Base-by-base conservation (phyloP, 2,888 invertebrate genomes). In the Drosophila niveifrons region DNA sequence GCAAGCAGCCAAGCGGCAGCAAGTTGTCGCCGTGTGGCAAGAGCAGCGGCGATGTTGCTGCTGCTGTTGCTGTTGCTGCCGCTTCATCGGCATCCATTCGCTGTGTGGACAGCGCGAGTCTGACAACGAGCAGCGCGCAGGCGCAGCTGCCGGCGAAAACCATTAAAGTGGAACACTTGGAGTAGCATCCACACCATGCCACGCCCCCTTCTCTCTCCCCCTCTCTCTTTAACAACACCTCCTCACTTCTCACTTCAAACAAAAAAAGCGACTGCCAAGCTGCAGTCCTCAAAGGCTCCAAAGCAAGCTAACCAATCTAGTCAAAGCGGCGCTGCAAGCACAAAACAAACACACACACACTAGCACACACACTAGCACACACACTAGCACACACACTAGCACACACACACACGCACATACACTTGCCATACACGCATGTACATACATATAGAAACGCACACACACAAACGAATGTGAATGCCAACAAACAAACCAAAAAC, bases 91-190 rank as follows among this genome's bases (percentile, higher is more conserved):
- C 86, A 62, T 59, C 70, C 68, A 88, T 90, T 69, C 87, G 90
- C 59, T 89, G 90, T 51, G 84, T 87, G 31, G 87, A 91, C 66
- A 82, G 71, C 70, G 80, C 67, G 48, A 80, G 78, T 44, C 55
- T 75, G 44, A 87, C 77, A 52, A 68, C 66, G 17, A 56, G 48
- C 31, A 58, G 47, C 18, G 58, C 66, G 48, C 66, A 72, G 17
- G 46, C 58, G 57, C 80, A 70, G 66, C 52, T 87, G 66, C 78
- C 88, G 8, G 36, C 79, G 17, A 90, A 90, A 72, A 72, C 81
- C 29, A 91, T 91, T 66, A 91, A 91, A 76, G 47, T 90, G 66
- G 91, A 91, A 80, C 82, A 86, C 56, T 69, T 81, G 66, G 90
- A 91, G 55, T 83, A 80, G 69, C 77, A 15, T 1, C n/a, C 36